These are phyloP conservation scores for Actenoides lindsayi DNA, from an alignment of 2,113 vertebrate species.

Conservation along the genomic window DNA sequence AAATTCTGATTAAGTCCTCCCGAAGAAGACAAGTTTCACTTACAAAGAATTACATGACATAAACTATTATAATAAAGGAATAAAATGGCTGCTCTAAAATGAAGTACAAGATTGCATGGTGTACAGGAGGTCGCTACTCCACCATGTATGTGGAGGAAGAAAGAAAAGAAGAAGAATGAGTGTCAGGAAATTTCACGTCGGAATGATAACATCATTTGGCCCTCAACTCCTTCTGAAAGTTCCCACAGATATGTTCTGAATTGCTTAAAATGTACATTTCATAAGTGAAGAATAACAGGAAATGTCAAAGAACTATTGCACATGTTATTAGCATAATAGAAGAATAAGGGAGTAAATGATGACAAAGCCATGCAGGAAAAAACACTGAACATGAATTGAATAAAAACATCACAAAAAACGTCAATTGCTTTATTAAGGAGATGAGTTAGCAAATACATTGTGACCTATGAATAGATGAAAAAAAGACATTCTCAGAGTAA, in stretches of 20 bases:
- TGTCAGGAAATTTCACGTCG: not conserved
- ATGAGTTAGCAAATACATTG: not conserved
- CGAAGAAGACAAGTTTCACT: not conserved
- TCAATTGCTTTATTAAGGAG: not conserved
- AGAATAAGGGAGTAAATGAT: not conserved
- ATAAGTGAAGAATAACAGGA: not conserved
- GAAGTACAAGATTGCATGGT: not conserved
- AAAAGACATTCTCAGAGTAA: not conserved
- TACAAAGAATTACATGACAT: not conserved
- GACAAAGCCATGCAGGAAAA: not conserved
- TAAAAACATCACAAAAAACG: not conserved
- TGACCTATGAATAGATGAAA: not conserved
- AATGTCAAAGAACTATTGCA: not conserved
- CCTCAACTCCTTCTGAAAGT: not conserved
- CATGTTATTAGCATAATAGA: not conserved
- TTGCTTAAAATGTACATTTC: not conserved
- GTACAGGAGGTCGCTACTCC: not conserved
- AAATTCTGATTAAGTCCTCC: constrained; percentile 18
- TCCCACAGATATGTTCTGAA: not conserved
- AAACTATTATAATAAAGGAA: not conserved
- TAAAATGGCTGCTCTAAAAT: not conserved
- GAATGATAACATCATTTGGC: not conserved
- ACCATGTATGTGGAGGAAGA: not conserved
- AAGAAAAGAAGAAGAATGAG: not conserved
- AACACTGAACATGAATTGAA: not conserved